Percentiles rank a stretch among this genome's conserved stretches.
These are phyloP conservation scores for Drosophila nigricruria DNA, from an alignment of 2,888 invertebrate species.

Conservation along the genomic window DNA sequence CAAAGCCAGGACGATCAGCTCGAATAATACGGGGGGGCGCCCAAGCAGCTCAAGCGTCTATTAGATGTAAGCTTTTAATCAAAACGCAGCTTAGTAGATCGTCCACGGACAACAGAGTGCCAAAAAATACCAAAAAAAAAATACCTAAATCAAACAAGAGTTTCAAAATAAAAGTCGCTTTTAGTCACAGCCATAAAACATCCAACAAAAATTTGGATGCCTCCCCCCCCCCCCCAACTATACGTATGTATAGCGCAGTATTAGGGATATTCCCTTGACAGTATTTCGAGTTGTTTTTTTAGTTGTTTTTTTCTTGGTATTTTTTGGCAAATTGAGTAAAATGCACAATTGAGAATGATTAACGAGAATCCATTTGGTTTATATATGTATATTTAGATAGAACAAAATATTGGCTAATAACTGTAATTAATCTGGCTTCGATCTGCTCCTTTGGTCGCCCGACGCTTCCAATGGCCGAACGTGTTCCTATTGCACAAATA, in stretches of 20 bases:
- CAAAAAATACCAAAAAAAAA: conserved; percentile 8
- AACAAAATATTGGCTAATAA: conserved; percentile 24
- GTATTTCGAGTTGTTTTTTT: neutral
- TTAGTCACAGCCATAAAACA: neutral
- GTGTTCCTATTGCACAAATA: conserved; percentile 43
- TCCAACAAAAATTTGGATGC: neutral
- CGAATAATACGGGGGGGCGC: conserved; percentile 36
- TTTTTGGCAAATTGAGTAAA: conserved; percentile 13
- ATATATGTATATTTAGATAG: conserved; percentile 36
- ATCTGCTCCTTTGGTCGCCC: conserved; percentile 20
- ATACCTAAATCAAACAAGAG: neutral
- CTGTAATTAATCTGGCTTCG: conserved; percentile 32
- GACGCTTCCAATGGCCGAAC: conserved; percentile 26
- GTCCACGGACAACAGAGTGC: neutral
- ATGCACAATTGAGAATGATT: conserved; percentile 15
- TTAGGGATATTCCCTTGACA: conserved; percentile 6
- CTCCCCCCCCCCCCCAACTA: too few species aligned
- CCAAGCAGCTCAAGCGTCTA: conserved; percentile 1
- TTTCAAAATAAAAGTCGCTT: conserved; percentile 2
- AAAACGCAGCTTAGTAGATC: conserved; percentile 22
- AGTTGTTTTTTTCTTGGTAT: conserved; percentile 13
- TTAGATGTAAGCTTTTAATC: conserved; percentile 37
- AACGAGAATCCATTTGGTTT: conserved; percentile 13
- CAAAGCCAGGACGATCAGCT: conserved; percentile 63
- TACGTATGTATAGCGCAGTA: conserved; percentile 1